Evolutionary conservation across 2,888 invertebrate genomes (phyloP), one percentile per base, ranked within the genome.

Genomic region (Tachina fera): DNA sequence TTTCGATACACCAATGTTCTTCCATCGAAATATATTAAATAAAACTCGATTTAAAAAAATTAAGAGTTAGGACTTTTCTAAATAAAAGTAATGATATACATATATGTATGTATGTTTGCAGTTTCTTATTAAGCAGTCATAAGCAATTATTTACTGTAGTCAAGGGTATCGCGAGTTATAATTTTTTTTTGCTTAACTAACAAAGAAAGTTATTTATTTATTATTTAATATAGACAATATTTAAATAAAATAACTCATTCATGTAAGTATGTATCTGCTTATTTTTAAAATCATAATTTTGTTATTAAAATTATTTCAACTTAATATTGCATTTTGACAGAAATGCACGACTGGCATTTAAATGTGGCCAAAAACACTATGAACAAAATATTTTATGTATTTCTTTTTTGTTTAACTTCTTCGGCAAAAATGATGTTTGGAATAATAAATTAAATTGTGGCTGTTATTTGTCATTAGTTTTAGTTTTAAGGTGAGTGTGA

Each of bases 361-460:
- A 67, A 49, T 53, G n/a, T 16, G 19, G 31, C 16, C 16, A 58
- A 77, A 76, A 68, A 58, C 22, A 31, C 5, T 6, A 31, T 31
- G 53, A 16, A 45, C 3, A 5, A 47, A 47, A 58, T 39, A 31
- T 6, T 43, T 67, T 58, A 61, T 14, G 19, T 43, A 47, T 56
- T 74, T 53, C n/a, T n/a, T n/a, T n/a, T n/a, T n/a, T n/a, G n/a
- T n/a, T 65, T 10, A 82, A 58, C 49, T 58, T 81, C 71, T 80
- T 76, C 22, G 68, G 68, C 74, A 49, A 61, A 77, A 67, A 72
- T 68, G 72, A 80, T 86, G 86, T 76, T 53, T 31, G 53, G 86
- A 86, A 86, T 86, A 83, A 61, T 51, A 68, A 83, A 83, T 86
- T 60, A 31, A 51, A 39, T 13, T 53, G 19, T 13, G 41, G 41